Percentiles rank a stretch among this genome's conserved stretches.
Conservation (phyloP, 1,140 invertebrate genomes). For the Theocolax elegans region DNA sequence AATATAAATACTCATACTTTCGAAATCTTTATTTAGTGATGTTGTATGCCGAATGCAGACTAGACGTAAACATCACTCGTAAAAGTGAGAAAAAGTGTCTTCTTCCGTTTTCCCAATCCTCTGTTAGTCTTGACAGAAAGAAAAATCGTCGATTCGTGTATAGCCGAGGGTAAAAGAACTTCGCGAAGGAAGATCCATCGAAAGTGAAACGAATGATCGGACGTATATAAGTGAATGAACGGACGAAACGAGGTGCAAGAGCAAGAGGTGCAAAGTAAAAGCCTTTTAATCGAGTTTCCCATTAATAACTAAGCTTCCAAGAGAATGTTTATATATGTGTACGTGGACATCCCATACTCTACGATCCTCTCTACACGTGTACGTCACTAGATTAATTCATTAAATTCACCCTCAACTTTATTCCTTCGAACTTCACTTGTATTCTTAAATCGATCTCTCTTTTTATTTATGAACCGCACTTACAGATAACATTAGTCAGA, state of each 20-base stretch:
- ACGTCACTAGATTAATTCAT: slow-evolving; percentile 1
- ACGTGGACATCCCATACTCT: too few species aligned
- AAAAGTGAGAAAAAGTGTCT: neutral
- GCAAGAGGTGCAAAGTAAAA: neutral
- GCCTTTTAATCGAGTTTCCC: neutral
- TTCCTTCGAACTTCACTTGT: neutral
- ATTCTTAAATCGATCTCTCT: neutral
- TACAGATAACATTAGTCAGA: too few species aligned
- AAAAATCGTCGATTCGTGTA: neutral
- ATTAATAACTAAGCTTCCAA: neutral
- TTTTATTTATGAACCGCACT: too few species aligned
- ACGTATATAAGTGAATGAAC: neutral
- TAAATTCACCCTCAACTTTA: neutral
- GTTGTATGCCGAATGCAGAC: too few species aligned
- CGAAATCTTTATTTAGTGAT: too few species aligned
- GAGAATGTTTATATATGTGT: too few species aligned
- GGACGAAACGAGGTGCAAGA: neutral
- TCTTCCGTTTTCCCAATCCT: neutral
- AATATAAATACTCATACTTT: too few species aligned
- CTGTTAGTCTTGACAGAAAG: neutral
- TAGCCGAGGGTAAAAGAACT: neutral
- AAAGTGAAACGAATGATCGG: slow-evolving; percentile 2
- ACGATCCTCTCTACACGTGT: too few species aligned
- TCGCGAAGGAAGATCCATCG: neutral
- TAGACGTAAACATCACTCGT: neutral